Conservation (phyloP, 2,888 invertebrate species). For the Tetragonula carbonaria region DNA sequence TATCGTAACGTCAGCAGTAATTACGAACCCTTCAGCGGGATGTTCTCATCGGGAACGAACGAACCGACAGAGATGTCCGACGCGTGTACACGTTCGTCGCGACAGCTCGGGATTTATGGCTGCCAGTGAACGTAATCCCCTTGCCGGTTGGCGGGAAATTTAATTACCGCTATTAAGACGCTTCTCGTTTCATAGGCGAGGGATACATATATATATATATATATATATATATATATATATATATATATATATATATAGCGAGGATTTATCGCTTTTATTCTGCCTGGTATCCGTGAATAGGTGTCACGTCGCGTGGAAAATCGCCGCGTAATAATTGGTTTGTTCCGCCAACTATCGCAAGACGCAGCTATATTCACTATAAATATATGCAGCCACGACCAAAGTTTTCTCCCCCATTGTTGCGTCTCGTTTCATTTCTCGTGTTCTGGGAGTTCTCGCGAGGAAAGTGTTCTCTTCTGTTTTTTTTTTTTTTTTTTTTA, state of each 20-base stretch:
- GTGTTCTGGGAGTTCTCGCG: too few species aligned
- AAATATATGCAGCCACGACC: too few species aligned
- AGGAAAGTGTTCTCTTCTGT: too few species aligned
- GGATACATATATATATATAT: not conserved
- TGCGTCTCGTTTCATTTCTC: not conserved
- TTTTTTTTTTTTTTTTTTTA: not conserved
- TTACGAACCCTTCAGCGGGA: not conserved
- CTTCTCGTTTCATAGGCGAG: slow-evolving; percentile 14
- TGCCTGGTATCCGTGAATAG: slow-evolving; percentile 3
- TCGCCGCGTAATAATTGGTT: slow-evolving; percentile 21
- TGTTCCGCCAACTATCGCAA: not conserved
- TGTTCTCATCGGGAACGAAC: not conserved
- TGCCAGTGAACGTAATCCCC: not conserved
- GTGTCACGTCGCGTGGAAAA: not conserved
- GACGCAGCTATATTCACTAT: too few species aligned
- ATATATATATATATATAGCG: too few species aligned
- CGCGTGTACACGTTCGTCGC: not conserved
- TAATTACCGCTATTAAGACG: slow-evolving; percentile 43
- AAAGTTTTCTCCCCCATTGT: not conserved
- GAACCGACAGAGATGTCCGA: not conserved
- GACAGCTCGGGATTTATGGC: slow-evolving; percentile 18
- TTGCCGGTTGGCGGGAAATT: slow-evolving; percentile 11
- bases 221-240: too few species aligned
- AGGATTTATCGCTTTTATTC: slow-evolving; percentile 41
- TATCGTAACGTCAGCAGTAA: not conserved